phyloP scores from a whole-genome alignment of 2,113 vertebrate species.

The Austrofundulus limnaeus region DNA sequence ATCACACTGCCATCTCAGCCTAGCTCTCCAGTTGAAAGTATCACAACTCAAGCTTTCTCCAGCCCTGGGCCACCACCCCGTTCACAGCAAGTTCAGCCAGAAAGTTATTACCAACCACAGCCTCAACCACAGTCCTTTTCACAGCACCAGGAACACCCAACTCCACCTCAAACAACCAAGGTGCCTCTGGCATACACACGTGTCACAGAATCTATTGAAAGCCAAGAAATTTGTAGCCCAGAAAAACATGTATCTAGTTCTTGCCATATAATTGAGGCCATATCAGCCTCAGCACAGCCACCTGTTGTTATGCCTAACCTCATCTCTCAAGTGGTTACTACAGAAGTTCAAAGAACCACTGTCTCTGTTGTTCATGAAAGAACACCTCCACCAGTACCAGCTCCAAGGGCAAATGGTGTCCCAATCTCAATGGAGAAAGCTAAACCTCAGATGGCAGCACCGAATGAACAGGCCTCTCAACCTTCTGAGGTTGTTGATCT shows the following conservation, averaged over 20 bases:
- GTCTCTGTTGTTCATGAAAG: slow-evolving; percentile 82
- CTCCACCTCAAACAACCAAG: slow-evolving; percentile 71
- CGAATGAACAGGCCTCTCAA: slow-evolving; percentile 81
- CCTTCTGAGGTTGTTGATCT: slow-evolving; percentile 90
- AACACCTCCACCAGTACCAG: slow-evolving; percentile 69
- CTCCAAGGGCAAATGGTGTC: slow-evolving; percentile 74
- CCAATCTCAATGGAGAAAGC: slow-evolving; percentile 75
- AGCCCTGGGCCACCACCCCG: slow-evolving; percentile 80
- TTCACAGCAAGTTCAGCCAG: slow-evolving; percentile 70
- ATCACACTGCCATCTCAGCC: slow-evolving; percentile 98
- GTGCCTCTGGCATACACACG: slow-evolving; percentile 83
- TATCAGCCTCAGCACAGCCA: slow-evolving; percentile 79
- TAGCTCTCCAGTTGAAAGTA: slow-evolving; percentile 89
- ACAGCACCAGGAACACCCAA: slow-evolving; percentile 58
- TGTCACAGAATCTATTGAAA: slow-evolving; percentile 82
- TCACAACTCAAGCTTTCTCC: slow-evolving; percentile 84
- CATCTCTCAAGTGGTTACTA: slow-evolving; percentile 81
- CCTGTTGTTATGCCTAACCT: slow-evolving; percentile 74
- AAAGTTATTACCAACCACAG: slow-evolving; percentile 60
- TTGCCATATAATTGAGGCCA: slow-evolving; percentile 80
- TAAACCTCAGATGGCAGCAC: slow-evolving; percentile 75
- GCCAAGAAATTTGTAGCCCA: slow-evolving; percentile 80
- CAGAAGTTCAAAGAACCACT: slow-evolving; percentile 81
- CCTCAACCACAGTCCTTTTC: slow-evolving; percentile 56
- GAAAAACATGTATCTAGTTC: slow-evolving; percentile 80